A percentile compares a stretch with the other conserved stretches of the same genome.
Evolutionary conservation across 2,113 vertebrate species (phyloP).

Genomic region (Nothobranchius kuhntae): DNA sequence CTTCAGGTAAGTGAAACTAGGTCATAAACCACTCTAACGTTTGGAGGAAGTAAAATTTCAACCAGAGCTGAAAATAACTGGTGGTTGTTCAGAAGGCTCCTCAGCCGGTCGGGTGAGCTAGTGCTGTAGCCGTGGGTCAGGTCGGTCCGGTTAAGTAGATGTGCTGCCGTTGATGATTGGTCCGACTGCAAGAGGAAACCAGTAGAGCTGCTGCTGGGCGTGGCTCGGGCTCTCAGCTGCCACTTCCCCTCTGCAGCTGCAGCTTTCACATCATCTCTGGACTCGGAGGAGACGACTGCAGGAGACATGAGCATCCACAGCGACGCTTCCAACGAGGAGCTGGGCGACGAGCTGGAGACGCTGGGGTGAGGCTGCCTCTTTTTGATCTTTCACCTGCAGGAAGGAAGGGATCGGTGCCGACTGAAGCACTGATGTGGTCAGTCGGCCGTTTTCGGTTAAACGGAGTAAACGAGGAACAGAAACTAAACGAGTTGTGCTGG

Average conservation of each 20-base stretch:
- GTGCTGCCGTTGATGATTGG: too few relatives aligned
- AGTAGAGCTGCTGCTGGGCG: conserved; percentile 7
- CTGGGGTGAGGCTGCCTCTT: conserved; percentile 48
- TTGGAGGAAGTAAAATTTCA: too few relatives aligned
- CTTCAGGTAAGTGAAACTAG: background rate
- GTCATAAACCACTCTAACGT: too few relatives aligned
- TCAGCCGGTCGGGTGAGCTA: too few relatives aligned
- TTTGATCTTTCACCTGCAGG: background rate
- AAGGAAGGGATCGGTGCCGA: background rate
- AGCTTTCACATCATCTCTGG: background rate
- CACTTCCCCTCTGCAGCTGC: conserved; percentile 30
- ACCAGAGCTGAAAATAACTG: too few relatives aligned
- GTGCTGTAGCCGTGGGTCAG: too few relatives aligned
- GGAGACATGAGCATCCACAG: conserved; percentile 63
- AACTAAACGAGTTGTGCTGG: too few relatives aligned
- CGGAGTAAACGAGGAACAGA: too few relatives aligned
- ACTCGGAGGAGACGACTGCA: background rate
- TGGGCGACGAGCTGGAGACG: conserved; percentile 67
- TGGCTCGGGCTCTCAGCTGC: conserved; percentile 15
- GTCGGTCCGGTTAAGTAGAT: too few relatives aligned
- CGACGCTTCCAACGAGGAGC: conserved; percentile 41
- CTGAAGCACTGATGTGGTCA: background rate
- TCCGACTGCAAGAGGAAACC: too few relatives aligned
- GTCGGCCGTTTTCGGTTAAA: too few relatives aligned
- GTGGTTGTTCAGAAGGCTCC: too few relatives aligned